These are phyloP conservation scores for Xyrauchen texanus DNA, from an alignment of 2,113 vertebrate species.

Conservation along the genomic window DNA sequence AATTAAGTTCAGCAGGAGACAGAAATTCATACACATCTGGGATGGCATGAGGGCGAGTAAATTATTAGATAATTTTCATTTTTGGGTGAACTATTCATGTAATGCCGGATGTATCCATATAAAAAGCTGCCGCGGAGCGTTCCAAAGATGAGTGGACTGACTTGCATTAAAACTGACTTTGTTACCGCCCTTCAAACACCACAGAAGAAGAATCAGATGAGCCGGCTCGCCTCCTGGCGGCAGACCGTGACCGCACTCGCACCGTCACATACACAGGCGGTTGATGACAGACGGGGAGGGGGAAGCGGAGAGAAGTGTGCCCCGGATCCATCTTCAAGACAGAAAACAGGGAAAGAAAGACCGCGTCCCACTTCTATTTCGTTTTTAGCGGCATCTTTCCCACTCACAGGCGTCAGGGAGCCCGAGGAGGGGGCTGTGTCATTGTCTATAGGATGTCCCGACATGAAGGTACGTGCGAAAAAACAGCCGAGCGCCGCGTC, in stretches of 20 bases:
- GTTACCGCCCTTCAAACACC: constrained; percentile 39
- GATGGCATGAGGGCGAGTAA: no score
- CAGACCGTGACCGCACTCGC: constrained; percentile 25
- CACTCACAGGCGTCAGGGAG: constrained; percentile 66
- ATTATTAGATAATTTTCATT: no score
- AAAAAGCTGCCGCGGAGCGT: no score
- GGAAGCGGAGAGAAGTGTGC: constrained; percentile 75
- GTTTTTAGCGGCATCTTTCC: constrained; percentile 64
- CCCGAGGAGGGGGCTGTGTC: constrained; percentile 74
- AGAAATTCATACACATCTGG: no score
- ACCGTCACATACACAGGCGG: constrained; percentile 32
- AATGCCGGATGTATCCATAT: no score
- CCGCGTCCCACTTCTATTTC: constrained; percentile 64
- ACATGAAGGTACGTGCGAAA: constrained; percentile 83
- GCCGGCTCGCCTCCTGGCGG: constrained; percentile 63
- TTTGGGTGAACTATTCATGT: no score
- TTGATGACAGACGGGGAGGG: constrained; percentile 70
- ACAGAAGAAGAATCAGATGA: constrained; percentile 43
- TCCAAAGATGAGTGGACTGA: no score
- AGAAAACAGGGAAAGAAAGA: constrained; percentile 68
- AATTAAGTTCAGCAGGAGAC: no score
- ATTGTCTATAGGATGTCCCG: constrained; percentile 86
- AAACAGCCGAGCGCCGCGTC: constrained; percentile 59
- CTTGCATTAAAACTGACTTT: no score
- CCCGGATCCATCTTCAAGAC: constrained; percentile 78